Evolutionary conservation across 1,140 invertebrate species (phyloP).

Genomic region (Magallana gigas): DNA sequence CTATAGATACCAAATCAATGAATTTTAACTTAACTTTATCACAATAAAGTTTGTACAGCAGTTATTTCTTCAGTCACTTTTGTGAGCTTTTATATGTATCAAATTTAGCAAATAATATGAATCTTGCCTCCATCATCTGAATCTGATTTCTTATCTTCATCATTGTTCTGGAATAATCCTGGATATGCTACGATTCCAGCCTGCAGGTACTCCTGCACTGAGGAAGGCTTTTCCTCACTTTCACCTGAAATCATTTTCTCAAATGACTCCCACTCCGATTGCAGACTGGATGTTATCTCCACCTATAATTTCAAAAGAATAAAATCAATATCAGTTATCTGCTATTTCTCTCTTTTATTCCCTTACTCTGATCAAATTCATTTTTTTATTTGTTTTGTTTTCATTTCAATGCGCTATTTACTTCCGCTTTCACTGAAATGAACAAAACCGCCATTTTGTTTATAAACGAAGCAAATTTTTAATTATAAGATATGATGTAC

Average conservation of each 20-base stretch:
- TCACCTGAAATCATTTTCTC: constrained; percentile 57
- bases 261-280: constrained; percentile 63
- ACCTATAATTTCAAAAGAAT: background rate
- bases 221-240: constrained; percentile 1
- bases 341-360: too few relatives aligned
- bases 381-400: too few relatives aligned
- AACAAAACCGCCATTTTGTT: background rate
- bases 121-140: background rate
- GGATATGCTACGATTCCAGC: constrained; percentile 35
- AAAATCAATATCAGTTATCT: too few relatives aligned
- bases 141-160: background rate
- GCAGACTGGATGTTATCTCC: constrained; percentile 38
- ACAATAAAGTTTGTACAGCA: too few relatives aligned
- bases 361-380: too few relatives aligned
- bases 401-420: background rate
- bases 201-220: background rate
- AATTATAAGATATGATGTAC: background rate
- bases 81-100: background rate
- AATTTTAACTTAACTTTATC: too few relatives aligned
- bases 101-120: background rate
- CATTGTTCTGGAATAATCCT: constrained; percentile 6
- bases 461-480: background rate
- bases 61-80: too few relatives aligned
- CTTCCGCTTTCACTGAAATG: background rate
- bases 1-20: too few relatives aligned